A percentile compares a stretch with the other conserved stretches of the same genome.
phyloP scores from a whole-genome alignment of 2,113 vertebrate genomes.

The Psittacula cyanocephala region DNA sequence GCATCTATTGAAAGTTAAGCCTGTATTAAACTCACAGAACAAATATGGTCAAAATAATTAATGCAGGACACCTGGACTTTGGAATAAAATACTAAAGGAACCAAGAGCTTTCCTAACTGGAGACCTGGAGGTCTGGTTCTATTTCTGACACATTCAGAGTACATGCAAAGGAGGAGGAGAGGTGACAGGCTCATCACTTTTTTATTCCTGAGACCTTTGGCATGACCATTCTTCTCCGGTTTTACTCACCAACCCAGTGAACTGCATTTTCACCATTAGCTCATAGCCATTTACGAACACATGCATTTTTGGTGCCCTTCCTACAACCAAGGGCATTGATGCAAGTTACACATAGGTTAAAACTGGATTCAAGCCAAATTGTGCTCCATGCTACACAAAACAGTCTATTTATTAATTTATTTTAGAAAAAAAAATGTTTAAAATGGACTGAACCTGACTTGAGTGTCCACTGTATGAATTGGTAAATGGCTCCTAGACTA shows the following conservation, averaged over 20 bases:
- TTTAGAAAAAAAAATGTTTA: neutral
- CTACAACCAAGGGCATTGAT: neutral
- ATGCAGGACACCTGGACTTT: neutral
- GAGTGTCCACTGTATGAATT: neutral
- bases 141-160: fast-evolving
- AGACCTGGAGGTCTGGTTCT: neutral
- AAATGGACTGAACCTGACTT: neutral
- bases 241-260: neutral
- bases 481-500: neutral
- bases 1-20: neutral
- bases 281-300: neutral
- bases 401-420: neutral
- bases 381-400: neutral
- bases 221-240: fast-evolving
- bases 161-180: neutral
- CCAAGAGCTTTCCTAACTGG: neutral
- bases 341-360: neutral
- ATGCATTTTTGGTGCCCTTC: neutral
- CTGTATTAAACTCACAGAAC: neutral
- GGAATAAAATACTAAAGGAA: neutral
- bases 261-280: neutral
- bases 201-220: neutral
- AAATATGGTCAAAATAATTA: neutral
- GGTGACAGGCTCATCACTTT: neutral
- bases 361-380: neutral